These are phyloP conservation scores for Augochlora pura DNA, from an alignment of 1,140 invertebrate species.

Conservation along the genomic window DNA sequence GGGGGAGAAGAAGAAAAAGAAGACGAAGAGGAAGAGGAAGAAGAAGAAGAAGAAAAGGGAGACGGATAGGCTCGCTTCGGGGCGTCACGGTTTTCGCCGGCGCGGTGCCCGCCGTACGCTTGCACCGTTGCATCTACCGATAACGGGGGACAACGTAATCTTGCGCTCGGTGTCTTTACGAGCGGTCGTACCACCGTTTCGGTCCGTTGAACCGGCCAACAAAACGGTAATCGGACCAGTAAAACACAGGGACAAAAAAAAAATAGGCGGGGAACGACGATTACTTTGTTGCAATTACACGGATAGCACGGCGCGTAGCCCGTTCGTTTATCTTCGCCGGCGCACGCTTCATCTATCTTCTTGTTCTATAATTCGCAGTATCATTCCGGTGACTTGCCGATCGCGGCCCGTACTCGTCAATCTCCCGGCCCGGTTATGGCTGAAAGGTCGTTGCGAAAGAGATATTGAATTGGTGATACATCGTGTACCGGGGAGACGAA, in stretches of 20 bases:
- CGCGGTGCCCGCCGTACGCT: conserved; percentile 14
- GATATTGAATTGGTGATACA: neutral
- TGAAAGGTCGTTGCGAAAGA: neutral
- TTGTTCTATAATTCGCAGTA: neutral
- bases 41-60: no score
- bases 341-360: neutral
- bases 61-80: neutral
- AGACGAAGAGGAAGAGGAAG: no score
- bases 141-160: conserved; percentile 51
- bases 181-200: conserved; percentile 16
- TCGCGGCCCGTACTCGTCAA: neutral
- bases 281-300: neutral
- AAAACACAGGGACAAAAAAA: neutral
- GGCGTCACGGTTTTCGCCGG: conserved; percentile 11
- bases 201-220: conserved; percentile 45
- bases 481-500: no score
- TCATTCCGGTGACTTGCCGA: neutral
- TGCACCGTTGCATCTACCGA: conserved; percentile 24
- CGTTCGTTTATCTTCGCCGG: neutral
- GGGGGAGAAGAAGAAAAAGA: neutral
- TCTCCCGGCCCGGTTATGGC: no score
- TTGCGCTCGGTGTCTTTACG: conserved; percentile 44
- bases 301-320: neutral
- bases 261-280: neutral
- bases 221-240: neutral